Evolutionary conservation across 2,113 vertebrate species (phyloP).

Genomic region (Indri indri): DNA sequence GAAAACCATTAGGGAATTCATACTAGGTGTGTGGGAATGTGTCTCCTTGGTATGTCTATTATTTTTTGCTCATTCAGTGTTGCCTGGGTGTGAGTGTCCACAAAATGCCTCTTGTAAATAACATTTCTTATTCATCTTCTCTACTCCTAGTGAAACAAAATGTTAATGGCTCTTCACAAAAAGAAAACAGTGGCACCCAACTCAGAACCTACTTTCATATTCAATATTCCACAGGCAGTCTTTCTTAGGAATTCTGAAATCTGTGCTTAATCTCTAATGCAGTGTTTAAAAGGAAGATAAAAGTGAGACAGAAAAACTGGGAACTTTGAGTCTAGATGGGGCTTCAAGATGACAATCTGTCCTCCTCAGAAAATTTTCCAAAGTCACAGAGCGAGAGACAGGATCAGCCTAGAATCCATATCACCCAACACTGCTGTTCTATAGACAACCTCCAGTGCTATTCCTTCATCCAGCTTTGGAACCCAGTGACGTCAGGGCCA

Average conservation of each 20-base stretch:
- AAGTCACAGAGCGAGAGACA: background rate
- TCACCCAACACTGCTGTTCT: background rate
- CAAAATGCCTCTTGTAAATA: background rate
- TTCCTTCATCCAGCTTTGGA: background rate
- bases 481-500: background rate
- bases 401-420: no score
- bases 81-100: background rate
- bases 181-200: background rate
- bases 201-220: background rate
- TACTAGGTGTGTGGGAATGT: no score
- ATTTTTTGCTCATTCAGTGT: background rate
- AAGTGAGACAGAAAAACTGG: background rate
- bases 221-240: background rate
- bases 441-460: no score
- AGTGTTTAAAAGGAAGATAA: background rate
- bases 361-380: background rate
- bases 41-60: background rate
- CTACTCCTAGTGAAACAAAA: background rate
- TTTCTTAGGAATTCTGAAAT: background rate
- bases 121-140: slow-evolving; percentile 1
- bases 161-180: background rate
- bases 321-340: background rate
- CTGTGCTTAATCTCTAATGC: background rate
- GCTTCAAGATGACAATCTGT: background rate
- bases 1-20: background rate